Evolutionary conservation across 2,113 vertebrate species (phyloP), one percentile per base, ranked within the genome.

Genomic region (Ondatra zibethicus): DNA sequence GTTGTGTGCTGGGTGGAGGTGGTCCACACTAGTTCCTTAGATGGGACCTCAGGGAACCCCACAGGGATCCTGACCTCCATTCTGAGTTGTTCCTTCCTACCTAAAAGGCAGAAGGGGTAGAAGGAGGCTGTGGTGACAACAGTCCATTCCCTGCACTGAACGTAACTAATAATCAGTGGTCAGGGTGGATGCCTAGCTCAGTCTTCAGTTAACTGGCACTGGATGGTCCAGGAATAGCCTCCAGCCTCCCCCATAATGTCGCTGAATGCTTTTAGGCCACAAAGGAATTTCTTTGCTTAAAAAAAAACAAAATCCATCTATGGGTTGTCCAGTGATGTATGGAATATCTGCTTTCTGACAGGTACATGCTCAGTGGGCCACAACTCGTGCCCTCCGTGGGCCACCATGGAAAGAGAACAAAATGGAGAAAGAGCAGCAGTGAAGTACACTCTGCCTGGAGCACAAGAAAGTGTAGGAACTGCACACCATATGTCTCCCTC

Each of bases 301-400:
- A 5, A 76, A 66, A 17, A 36, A 66, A 17, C 52, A 36, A 72
- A 72, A 72, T 11, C 2, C 61, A 55, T 25, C 82, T 12, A 0
- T 8, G 1, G 65, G 4, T 31, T 13, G 1, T 21, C 52, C 7
- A 4, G 0, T 10, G 52, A 27, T 1, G 75, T 4, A 1, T 1
- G 21, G 21, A 17, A 11, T n/a, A 29, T 0, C 25, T 7, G 45
- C n/a, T 42, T 55, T 23, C 89, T 27, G 0, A 0, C 61, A 3
- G 88, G 76, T 39, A 3, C 14, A 0, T 0, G n/a, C 9, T 1
- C 10, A 16, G 5, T 27, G 12, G 5, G 7, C 8, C 5, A 4
- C 21, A 14, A 47, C 47, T 3, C 21, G 13, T 5, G 31, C 0
- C 55, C n/a, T 8, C 47, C 6, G 12, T 5, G 21, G 61, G n/a